Percentiles rank a stretch among this genome's conserved stretches.
phyloP scores from a whole-genome alignment of 2,113 vertebrate genomes.

The Sturnus vulgaris region DNA sequence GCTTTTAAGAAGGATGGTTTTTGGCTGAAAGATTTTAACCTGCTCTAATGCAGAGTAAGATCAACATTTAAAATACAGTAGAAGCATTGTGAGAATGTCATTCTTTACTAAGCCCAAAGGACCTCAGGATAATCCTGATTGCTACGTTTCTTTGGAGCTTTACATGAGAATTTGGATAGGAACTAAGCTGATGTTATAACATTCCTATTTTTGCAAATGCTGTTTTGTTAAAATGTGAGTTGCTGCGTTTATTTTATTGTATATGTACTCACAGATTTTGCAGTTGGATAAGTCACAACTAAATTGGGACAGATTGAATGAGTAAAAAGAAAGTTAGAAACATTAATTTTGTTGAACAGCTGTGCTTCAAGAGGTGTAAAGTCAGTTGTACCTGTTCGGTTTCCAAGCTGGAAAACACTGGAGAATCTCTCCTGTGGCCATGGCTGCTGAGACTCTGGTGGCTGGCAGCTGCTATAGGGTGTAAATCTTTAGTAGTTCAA shows the following conservation, averaged over 20 bases:
- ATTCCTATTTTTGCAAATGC: background rate
- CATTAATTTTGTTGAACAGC: background rate
- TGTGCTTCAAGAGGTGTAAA: background rate
- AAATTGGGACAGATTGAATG: background rate
- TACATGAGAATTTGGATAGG: background rate
- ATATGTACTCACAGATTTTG: background rate
- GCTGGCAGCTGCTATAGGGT: background rate
- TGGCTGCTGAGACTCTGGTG: background rate
- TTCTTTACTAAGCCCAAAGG: background rate
- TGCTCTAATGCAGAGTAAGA: background rate
- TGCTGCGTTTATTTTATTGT: background rate
- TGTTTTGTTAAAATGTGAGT: background rate
- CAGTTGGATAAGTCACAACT: background rate
- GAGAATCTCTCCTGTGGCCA: background rate
- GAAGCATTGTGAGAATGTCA: constrained; percentile 29
- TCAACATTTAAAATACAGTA: background rate
- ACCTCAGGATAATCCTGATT: constrained; percentile 20
- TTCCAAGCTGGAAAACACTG: background rate
- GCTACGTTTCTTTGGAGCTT: background rate
- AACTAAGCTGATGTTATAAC: background rate
- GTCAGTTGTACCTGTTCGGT: background rate
- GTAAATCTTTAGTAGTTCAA: background rate
- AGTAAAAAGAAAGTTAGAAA: background rate
- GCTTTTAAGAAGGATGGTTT: background rate
- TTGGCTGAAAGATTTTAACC: background rate